phyloP scores from a whole-genome alignment of 2,113 vertebrate genomes.

The Cyanoliseus patagonus region DNA sequence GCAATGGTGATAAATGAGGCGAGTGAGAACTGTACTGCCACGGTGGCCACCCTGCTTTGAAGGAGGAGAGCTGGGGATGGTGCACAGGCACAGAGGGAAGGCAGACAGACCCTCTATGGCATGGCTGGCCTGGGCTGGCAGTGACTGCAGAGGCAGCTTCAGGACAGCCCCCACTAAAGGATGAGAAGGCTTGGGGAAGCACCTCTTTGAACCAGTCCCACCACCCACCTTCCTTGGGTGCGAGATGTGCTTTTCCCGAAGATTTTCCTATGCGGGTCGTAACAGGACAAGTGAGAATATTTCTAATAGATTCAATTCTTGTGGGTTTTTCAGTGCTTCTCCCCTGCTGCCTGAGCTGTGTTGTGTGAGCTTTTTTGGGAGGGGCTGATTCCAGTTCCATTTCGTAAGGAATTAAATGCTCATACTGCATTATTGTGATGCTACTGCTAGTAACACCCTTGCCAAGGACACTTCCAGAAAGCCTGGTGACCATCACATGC shows the following conservation, averaged over 20 bases:
- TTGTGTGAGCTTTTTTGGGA: neutral
- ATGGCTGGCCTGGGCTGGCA: neutral
- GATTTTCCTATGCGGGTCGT: neutral
- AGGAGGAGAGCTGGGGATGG: neutral
- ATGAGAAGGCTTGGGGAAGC: neutral
- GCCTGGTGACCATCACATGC: neutral
- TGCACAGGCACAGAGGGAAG: neutral
- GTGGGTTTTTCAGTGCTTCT: conserved; percentile 17
- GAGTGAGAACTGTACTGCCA: fast-evolving
- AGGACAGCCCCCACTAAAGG: fast-evolving
- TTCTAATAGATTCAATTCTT: conserved; percentile 47
- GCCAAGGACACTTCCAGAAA: neutral
- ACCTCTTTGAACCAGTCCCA: neutral
- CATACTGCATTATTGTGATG: neutral
- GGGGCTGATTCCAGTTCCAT: neutral
- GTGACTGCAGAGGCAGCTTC: neutral
- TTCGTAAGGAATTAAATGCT: neutral
- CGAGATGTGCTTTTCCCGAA: neutral
- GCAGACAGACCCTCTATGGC: neutral
- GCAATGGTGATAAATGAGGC: neutral
- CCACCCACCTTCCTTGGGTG: neutral
- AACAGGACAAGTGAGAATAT: conserved; percentile 27
- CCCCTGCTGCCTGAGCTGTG: neutral
- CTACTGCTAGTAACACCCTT: neutral
- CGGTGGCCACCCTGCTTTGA: neutral